These are phyloP conservation scores for Catostomus latipinnis DNA, from an alignment of 2,797 vertebrate species.

Conservation along the genomic window DNA sequence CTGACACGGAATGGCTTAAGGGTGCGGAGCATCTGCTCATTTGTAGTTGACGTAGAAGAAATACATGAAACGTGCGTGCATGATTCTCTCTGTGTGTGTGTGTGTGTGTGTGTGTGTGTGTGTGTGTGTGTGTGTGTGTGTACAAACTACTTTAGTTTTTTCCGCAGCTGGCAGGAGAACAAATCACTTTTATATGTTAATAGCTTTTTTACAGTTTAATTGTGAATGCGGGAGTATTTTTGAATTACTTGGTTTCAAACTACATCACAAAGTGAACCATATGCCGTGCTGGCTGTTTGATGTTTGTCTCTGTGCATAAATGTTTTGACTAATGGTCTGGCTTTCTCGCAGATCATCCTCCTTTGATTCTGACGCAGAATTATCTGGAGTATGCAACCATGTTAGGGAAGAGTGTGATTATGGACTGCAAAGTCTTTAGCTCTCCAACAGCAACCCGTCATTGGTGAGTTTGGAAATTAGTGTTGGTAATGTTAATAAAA, in stretches of 20 bases:
- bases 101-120: conserved; percentile 9
- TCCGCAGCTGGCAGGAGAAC: conserved; percentile 36
- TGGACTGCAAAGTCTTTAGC: conserved; percentile 89
- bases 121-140: conserved; percentile 8
- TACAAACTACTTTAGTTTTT: conserved; percentile 4
- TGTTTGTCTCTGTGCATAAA: conserved; percentile 29
- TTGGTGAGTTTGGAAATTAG: conserved; percentile 80
- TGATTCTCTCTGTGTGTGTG: background rate
- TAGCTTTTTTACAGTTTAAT: conserved; percentile 49
- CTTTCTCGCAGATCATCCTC: conserved; percentile 81
- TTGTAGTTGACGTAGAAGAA: conserved; percentile 40
- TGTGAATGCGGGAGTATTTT: conserved; percentile 26
- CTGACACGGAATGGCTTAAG: conserved; percentile 42
- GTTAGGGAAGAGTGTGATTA: conserved; percentile 72
- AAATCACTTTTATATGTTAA: conserved; percentile 56
- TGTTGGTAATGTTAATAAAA: background rate
- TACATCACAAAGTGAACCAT: conserved; percentile 21
- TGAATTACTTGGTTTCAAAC: conserved; percentile 22
- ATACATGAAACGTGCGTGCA: background rate
- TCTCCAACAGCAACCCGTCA: conserved; percentile 81
- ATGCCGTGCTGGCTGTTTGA: conserved; percentile 38
- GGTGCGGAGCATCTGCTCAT: conserved; percentile 50
- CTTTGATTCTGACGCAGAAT: conserved; percentile 86
- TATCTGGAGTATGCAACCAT: conserved; percentile 82
- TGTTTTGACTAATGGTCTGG: conserved; percentile 42